phyloP scores from a whole-genome alignment of 2,888 invertebrate species.

The Yponomeuta evonymella region DNA sequence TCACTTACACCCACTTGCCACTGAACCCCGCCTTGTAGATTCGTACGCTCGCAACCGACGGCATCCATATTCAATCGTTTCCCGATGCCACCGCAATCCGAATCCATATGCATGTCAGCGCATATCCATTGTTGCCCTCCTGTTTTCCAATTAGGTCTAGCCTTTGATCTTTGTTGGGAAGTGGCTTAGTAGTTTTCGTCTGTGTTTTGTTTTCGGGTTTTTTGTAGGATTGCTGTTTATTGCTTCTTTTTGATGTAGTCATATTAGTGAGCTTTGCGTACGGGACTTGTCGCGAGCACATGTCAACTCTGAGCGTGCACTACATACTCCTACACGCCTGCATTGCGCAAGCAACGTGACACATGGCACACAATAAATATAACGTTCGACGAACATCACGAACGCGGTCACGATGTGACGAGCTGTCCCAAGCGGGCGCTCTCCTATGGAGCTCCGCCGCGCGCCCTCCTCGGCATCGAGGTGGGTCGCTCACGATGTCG shows the following conservation, averaged over 20 bases:
- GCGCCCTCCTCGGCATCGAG: too few species aligned
- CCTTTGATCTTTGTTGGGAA: conserved; percentile 12
- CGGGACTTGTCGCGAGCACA: too few species aligned
- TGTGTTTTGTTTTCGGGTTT: conserved; percentile 7
- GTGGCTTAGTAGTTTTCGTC: conserved; percentile 10
- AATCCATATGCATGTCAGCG: conserved; percentile 20
- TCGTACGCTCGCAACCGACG: not conserved
- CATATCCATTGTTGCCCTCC: conserved; percentile 13
- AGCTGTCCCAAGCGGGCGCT: too few species aligned
- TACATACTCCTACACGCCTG: too few species aligned
- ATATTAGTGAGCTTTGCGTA: not conserved
- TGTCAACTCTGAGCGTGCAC: too few species aligned
- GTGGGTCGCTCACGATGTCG: too few species aligned
- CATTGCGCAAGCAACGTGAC: too few species aligned
- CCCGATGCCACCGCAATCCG: conserved; percentile 18
- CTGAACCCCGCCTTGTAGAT: not conserved
- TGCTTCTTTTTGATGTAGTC: not conserved
- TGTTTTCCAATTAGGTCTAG: conserved; percentile 15
- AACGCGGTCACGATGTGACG: too few species aligned
- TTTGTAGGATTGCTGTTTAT: not conserved
- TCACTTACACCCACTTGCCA: not conserved
- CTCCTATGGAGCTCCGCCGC: too few species aligned
- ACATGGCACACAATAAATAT: too few species aligned
- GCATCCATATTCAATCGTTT: conserved; percentile 37
- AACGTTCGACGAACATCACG: too few species aligned